phyloP scores from a whole-genome alignment of 2,113 vertebrate genomes.

The Strix uralensis region DNA sequence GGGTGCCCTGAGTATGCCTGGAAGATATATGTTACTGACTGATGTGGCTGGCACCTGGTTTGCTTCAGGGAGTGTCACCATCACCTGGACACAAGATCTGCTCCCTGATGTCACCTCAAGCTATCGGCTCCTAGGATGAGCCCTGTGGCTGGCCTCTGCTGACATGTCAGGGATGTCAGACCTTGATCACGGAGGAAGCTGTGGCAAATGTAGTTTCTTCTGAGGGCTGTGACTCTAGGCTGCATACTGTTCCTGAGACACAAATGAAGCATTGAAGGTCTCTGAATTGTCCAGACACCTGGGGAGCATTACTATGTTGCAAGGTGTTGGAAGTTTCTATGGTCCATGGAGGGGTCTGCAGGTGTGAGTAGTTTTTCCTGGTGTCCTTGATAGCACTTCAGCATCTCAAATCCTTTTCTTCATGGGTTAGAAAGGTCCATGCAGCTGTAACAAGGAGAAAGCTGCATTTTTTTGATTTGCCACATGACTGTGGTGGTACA shows the following conservation, averaged over 20 bases:
- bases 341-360: background rate
- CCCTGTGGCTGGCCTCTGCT: background rate
- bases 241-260: background rate
- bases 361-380: background rate
- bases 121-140: background rate
- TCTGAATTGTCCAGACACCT: background rate
- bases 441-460: background rate
- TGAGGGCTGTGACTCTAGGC: background rate
- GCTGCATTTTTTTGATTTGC: background rate
- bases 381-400: background rate
- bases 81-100: background rate
- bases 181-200: background rate
- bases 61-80: background rate
- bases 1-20: background rate
- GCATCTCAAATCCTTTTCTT: background rate
- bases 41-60: background rate
- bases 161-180: background rate
- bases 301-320: background rate
- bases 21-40: background rate
- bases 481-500: background rate
- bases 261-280: background rate
- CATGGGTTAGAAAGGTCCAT: background rate
- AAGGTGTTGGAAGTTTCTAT: fast-evolving
- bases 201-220: background rate
- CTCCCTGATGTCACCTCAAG: background rate